These are phyloP conservation scores for Chamaetylas fuelleborni DNA, from an alignment of 2,113 vertebrate genomes.

Conservation along the genomic window DNA sequence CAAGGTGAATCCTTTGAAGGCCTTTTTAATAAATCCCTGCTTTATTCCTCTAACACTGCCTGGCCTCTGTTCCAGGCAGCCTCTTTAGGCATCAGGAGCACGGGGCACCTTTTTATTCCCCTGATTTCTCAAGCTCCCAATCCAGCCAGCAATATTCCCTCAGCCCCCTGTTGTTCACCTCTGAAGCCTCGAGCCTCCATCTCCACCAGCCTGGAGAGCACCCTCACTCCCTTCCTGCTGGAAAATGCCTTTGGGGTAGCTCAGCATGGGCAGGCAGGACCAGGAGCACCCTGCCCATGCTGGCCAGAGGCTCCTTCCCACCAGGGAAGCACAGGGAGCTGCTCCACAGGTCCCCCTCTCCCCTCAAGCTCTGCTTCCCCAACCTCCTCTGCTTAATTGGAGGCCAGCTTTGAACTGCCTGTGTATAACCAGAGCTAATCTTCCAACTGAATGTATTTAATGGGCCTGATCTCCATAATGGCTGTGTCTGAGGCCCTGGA, in stretches of 20 bases:
- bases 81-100: not conserved
- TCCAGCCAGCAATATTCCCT: not conserved
- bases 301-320: not conserved
- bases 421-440: not conserved
- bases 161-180: too few species aligned
- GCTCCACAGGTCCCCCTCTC: not conserved
- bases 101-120: not conserved
- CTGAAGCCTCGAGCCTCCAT: not conserved
- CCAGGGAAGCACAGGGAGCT: not conserved
- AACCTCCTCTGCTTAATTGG: not conserved
- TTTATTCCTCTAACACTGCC: not conserved
- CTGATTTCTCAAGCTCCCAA: not conserved
- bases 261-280: not conserved
- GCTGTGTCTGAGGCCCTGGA: not conserved
- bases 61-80: not conserved
- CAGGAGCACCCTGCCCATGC: not conserved
- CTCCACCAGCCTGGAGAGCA: not conserved
- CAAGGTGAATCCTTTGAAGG: not conserved
- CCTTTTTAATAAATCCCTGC: not conserved
- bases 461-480: constrained; percentile 37
- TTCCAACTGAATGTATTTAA: constrained; percentile 35
- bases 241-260: not conserved
- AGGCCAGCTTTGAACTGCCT: constrained; percentile 8
- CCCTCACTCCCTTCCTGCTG: not conserved
- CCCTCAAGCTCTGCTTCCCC: not conserved